Conservation (phyloP, 2,888 invertebrate species). For the Drosophila bunnanda region DNA sequence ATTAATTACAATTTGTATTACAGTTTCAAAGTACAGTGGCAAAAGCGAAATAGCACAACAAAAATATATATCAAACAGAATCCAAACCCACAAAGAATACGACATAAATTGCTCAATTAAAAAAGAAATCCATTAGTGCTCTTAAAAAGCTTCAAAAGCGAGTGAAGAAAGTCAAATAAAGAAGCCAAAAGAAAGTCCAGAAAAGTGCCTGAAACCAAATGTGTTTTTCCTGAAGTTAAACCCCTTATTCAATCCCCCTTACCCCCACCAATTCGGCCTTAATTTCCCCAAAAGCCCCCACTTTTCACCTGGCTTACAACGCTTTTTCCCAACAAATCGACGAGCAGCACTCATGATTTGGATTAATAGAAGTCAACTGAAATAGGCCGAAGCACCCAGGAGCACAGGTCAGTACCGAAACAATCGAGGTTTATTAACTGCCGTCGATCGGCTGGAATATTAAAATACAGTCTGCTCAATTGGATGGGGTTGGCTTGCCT, state of each 20-base stretch:
- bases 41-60: background rate
- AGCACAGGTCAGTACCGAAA: slow-evolving; percentile 59
- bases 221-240: slow-evolving; percentile 58
- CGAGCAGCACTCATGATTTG: slow-evolving; percentile 39
- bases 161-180: slow-evolving; percentile 41
- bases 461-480: slow-evolving; percentile 37
- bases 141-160: slow-evolving; percentile 57
- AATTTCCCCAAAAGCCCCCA: slow-evolving; percentile 19
- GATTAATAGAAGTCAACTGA: slow-evolving; percentile 48
- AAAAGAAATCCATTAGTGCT: slow-evolving; percentile 69
- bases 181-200: slow-evolving; percentile 48
- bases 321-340: slow-evolving; percentile 6
- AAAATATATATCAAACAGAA: background rate
- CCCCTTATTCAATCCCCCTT: background rate
- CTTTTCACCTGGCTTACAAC: slow-evolving; percentile 20
- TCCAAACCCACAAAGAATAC: slow-evolving; percentile 7
- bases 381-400: slow-evolving; percentile 40
- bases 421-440: slow-evolving; percentile 33
- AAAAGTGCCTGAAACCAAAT: slow-evolving; percentile 69
- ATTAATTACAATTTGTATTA: slow-evolving; percentile 2
- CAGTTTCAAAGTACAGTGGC: slow-evolving; percentile 1
- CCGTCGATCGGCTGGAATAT: slow-evolving; percentile 21
- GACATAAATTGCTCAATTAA: slow-evolving; percentile 36
- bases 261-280: slow-evolving; percentile 11
- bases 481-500: slow-evolving; percentile 16